Evolutionary conservation across 2,113 vertebrate genomes (phyloP).

Genomic region (Salminus brasiliensis): DNA sequence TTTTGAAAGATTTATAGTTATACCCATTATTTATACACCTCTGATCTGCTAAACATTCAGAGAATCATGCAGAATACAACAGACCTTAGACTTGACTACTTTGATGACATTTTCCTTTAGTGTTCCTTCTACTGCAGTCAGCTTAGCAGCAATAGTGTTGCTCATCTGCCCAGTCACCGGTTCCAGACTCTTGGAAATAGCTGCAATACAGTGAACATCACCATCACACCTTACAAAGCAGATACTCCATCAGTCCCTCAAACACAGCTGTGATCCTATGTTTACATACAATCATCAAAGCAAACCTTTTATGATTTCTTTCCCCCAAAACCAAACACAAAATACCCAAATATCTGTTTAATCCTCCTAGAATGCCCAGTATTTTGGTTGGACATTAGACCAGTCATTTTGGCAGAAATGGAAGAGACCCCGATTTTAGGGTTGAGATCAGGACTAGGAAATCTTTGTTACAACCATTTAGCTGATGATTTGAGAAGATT

Average conservation of each 20-base stretch:
- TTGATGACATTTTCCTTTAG: conserved; percentile 93
- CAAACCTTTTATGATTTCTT: too few relatives aligned
- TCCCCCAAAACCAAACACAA: too few relatives aligned
- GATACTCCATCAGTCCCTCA: neutral
- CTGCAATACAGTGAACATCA: conserved; percentile 50
- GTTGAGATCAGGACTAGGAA: too few relatives aligned
- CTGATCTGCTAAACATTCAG: too few relatives aligned
- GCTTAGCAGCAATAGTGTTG: conserved; percentile 84
- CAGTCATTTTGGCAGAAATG: too few relatives aligned
- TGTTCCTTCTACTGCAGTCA: conserved; percentile 86
- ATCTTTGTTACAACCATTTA: too few relatives aligned
- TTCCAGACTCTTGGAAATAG: conserved; percentile 85
- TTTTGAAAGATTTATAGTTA: neutral
- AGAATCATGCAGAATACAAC: neutral
- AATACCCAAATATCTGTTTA: too few relatives aligned
- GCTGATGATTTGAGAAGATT: too few relatives aligned
- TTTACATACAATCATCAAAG: too few relatives aligned
- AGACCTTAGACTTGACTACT: conserved; percentile 94
- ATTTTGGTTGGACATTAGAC: too few relatives aligned
- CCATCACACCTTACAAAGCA: neutral
- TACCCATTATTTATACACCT: neutral
- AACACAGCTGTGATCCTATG: neutral
- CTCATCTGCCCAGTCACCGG: conserved; percentile 87
- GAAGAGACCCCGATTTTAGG: too few relatives aligned
- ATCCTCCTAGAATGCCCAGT: too few relatives aligned